phyloP scores from a whole-genome alignment of 2,888 invertebrate genomes.

The Aradus depressus region DNA sequence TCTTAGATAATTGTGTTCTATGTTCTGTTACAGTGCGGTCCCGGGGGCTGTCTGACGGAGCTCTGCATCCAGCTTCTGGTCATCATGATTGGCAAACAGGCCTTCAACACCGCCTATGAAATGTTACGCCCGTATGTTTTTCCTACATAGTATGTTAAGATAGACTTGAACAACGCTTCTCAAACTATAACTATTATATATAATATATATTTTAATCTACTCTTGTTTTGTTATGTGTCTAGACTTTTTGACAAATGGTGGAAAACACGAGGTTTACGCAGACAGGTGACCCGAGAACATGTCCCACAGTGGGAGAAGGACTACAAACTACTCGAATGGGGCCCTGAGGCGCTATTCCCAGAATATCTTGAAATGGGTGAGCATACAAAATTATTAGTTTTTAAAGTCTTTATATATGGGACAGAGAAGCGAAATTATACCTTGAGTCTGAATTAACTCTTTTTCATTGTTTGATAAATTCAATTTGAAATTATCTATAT shows the following conservation, averaged over 20 bases:
- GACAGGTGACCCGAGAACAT: not conserved
- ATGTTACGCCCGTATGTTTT: slow-evolving; percentile 60
- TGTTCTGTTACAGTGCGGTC: slow-evolving; percentile 57
- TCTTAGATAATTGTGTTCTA: not conserved
- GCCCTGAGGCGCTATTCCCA: slow-evolving; percentile 78
- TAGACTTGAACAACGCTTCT: not conserved
- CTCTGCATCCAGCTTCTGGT: slow-evolving; percentile 87
- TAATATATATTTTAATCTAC: not conserved
- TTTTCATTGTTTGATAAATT: no score
- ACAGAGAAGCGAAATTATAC: no score
- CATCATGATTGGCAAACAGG: slow-evolving; percentile 94
- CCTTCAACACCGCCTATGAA: slow-evolving; percentile 80
- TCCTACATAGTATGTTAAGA: not conserved
- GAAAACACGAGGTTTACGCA: slow-evolving; percentile 19
- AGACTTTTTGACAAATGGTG: slow-evolving; percentile 23
- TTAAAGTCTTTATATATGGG: no score
- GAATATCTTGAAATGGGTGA: slow-evolving; percentile 97
- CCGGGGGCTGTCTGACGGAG: slow-evolving; percentile 87
- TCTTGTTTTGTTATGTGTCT: not conserved
- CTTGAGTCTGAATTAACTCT: no score
- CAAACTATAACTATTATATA: not conserved
- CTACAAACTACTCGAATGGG: slow-evolving; percentile 73
- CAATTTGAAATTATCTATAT: no score
- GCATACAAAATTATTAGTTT: no score
- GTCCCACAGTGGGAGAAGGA: slow-evolving; percentile 71